These are phyloP conservation scores for Arctopsyche grandis DNA, from an alignment of 1,140 invertebrate genomes.

Conservation along the genomic window DNA sequence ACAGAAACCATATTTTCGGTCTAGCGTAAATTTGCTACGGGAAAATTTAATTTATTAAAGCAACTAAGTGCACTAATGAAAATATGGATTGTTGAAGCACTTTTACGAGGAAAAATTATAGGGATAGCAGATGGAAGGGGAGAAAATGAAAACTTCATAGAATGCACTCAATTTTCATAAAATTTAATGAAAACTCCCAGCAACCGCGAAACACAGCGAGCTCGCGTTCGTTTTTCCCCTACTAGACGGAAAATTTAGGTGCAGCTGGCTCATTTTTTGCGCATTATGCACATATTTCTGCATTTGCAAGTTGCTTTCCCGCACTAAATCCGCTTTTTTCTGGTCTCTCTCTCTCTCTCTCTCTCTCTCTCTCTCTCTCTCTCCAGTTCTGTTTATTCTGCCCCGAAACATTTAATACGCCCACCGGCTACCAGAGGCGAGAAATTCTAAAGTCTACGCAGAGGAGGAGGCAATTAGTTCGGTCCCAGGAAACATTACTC, in stretches of 20 bases:
- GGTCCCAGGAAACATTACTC: conserved; percentile 34
- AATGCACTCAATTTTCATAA: conserved; percentile 10
- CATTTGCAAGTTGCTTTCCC: not conserved
- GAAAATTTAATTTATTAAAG: conserved; percentile 10
- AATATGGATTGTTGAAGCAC: not conserved
- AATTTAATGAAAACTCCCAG: not conserved
- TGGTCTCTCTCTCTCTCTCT: not conserved
- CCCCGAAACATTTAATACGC: conserved; percentile 12
- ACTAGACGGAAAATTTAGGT: not conserved
- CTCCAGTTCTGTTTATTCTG: not conserved
- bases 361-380: too few species aligned
- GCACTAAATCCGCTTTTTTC: too few species aligned
- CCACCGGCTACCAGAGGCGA: not conserved
- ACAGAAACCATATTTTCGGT: not conserved
- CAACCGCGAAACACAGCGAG: not conserved
- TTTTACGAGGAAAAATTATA: not conserved
- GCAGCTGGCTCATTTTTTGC: not conserved
- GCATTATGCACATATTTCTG: not conserved
- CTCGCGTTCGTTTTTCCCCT: not conserved
- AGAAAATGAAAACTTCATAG: not conserved
- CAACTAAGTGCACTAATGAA: not conserved
- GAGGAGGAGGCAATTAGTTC: conserved; percentile 36
- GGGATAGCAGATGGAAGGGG: too few species aligned
- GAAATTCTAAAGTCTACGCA: not conserved
- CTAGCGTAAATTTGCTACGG: not conserved